phyloP scores from a whole-genome alignment of 2,888 invertebrate genomes.

The Gymnocheta viridis region DNA sequence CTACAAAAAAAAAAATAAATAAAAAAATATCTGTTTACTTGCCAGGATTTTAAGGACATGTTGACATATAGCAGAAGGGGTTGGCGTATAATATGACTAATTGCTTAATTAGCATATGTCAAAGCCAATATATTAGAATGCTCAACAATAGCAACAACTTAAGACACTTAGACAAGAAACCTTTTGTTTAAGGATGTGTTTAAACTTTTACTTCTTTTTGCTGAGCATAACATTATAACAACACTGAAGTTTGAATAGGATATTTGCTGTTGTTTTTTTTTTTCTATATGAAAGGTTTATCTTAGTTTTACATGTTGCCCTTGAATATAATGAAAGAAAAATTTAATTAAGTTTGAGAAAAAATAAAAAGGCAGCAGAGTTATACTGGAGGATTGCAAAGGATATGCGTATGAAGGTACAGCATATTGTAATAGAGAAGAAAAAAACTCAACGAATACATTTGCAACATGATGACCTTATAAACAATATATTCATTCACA shows the following conservation, averaged over 20 bases:
- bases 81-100: constrained; percentile 78
- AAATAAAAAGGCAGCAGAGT: not conserved
- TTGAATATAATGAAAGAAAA: not conserved
- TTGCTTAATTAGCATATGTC: constrained; percentile 82
- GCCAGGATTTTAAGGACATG: constrained; percentile 37
- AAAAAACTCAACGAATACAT: no score
- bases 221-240: not conserved
- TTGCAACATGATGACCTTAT: no score
- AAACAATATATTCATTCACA: no score
- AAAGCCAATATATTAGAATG: constrained; percentile 74
- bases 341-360: not conserved
- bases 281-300: not conserved
- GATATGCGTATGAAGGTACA: no score
- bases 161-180: constrained; percentile 43
- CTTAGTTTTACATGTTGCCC: not conserved
- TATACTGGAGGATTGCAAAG: no score
- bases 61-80: constrained; percentile 6
- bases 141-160: constrained; percentile 47
- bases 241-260: not conserved
- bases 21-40: constrained; percentile 42
- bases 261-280: not conserved
- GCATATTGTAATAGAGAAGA: no score
- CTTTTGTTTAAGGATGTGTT: constrained; percentile 55
- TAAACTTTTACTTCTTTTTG: constrained; percentile 71
- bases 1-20: no score